A percentile compares a stretch with the other conserved stretches of the same genome.
These are phyloP conservation scores for Dysmachus trigonus DNA, from an alignment of 2,888 invertebrate species.

Conservation along the genomic window DNA sequence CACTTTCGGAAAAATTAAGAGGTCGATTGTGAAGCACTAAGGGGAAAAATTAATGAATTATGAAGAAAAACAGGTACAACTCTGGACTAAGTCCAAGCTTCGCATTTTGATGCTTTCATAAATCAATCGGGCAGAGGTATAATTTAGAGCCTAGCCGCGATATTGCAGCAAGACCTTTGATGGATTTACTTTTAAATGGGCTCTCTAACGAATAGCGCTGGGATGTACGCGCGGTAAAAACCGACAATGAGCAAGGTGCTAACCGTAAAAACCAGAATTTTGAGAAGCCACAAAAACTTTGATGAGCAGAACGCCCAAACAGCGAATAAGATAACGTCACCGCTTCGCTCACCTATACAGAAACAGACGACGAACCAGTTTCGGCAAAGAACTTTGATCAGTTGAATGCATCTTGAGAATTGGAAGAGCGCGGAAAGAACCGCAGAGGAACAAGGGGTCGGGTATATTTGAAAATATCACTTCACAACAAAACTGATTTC, in stretches of 20 bases:
- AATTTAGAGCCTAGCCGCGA: not conserved
- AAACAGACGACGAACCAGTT: slow-evolving; percentile 17
- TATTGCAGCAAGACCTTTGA: not conserved
- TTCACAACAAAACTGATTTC: not conserved
- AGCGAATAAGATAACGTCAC: not conserved
- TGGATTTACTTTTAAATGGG: slow-evolving; percentile 13
- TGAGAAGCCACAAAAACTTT: not conserved
- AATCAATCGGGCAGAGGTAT: slow-evolving; percentile 12
- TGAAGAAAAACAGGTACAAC: not conserved
- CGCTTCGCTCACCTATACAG: not conserved
- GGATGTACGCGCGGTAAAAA: not conserved
- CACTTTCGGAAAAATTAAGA: not conserved
- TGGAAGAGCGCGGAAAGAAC: not conserved
- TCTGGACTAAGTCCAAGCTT: not conserved
- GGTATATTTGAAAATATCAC: not conserved
- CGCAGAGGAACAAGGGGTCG: not conserved
- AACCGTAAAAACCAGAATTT: slow-evolving; percentile 27
- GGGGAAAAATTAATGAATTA: not conserved
- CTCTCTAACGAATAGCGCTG: not conserved
- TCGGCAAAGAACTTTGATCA: slow-evolving; percentile 35
- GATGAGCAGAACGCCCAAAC: not conserved
- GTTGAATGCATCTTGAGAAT: slow-evolving; percentile 22
- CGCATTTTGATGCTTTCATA: not conserved
- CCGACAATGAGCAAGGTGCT: not conserved
- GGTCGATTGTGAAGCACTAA: not conserved